Conservation (phyloP, 2,113 vertebrate species). For the Tragelaphus imberbis region DNA sequence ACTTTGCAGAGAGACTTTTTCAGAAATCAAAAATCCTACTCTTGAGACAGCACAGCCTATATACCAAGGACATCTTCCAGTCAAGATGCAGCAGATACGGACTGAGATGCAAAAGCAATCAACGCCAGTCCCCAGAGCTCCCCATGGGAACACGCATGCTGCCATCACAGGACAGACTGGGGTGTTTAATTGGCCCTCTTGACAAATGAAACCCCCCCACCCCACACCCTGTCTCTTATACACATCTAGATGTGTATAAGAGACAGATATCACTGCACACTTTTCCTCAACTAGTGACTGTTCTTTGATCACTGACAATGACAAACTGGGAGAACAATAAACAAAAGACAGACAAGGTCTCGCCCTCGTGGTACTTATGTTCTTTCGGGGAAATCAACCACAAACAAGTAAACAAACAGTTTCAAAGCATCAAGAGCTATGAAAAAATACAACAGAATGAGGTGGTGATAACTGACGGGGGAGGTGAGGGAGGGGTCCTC, state of each 20-base stretch:
- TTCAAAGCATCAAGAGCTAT: neutral
- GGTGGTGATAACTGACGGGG: neutral
- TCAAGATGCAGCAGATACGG: neutral
- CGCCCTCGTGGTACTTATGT: neutral
- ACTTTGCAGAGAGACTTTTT: neutral
- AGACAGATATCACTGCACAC: rapidly evolving
- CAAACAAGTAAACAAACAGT: too few relatives aligned
- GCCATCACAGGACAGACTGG: neutral
- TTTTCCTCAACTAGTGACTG: neutral
- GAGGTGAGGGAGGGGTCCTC: neutral
- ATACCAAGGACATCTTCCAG: neutral
- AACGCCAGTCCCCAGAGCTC: neutral
- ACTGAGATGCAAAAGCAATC: neutral
- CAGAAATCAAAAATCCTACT: neutral
- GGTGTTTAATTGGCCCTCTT: constrained; percentile 52
- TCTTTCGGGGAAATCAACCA: neutral
- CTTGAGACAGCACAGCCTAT: neutral
- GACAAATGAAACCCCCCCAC: neutral
- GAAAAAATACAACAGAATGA: neutral
- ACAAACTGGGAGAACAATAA: neutral
- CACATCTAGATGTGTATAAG: too few relatives aligned
- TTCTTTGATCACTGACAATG: neutral
- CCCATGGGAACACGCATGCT: neutral
- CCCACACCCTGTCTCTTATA: too few relatives aligned
- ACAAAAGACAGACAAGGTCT: neutral